phyloP scores from a whole-genome alignment of 2,888 invertebrate genomes.

The Archaeoteleia sp. region DNA sequence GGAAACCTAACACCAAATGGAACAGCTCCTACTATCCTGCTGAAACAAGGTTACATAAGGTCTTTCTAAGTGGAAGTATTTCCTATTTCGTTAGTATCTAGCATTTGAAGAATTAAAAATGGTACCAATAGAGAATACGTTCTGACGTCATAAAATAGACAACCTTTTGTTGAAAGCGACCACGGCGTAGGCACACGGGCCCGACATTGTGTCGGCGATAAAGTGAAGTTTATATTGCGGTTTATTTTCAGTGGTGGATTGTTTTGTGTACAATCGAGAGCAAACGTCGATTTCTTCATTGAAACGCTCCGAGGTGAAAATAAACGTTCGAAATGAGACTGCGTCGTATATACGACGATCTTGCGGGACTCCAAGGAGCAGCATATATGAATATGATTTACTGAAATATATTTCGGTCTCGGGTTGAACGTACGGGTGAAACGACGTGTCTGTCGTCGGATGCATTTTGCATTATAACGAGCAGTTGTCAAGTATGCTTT shows the following conservation, averaged over 20 bases:
- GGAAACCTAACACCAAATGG: no score
- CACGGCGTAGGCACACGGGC: no score
- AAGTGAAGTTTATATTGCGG: no score
- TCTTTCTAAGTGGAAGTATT: no score
- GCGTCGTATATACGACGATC: neutral
- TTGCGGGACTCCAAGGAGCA: constrained; percentile 12
- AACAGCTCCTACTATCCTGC: no score
- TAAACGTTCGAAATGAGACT: constrained; percentile 21
- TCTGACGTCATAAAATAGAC: no score
- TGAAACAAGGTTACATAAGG: no score
- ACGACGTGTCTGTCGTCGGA: constrained; percentile 61
- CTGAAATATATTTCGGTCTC: constrained; percentile 57
- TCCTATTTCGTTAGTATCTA: no score
- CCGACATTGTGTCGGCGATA: no score
- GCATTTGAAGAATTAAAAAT: no score
- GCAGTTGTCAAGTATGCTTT: constrained; percentile 64
- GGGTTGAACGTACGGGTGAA: constrained; percentile 67
- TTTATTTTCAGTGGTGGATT: neutral
- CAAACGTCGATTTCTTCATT: constrained; percentile 6
- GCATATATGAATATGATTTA: constrained; percentile 52
- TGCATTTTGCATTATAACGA: constrained; percentile 71
- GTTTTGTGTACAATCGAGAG: neutral
- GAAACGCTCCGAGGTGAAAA: constrained; percentile 19
- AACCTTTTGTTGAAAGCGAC: no score
- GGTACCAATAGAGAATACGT: no score